phyloP scores from a whole-genome alignment of 2,797 vertebrate genomes.

The Silurus aristotelis region DNA sequence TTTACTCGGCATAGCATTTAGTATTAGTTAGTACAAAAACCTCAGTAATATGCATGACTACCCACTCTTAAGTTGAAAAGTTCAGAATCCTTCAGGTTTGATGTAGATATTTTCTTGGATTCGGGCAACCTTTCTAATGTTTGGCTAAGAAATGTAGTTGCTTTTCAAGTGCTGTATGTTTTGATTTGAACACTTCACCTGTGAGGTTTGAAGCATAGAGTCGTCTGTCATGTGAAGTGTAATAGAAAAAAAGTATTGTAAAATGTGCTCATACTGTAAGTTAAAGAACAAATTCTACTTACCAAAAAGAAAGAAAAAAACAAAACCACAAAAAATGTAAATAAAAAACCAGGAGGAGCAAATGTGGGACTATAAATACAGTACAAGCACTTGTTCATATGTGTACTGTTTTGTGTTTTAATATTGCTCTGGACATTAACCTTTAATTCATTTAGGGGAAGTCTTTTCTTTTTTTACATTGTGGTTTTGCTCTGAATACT shows the following conservation, averaged over 20 bases:
- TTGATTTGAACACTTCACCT: neutral
- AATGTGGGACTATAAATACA: neutral
- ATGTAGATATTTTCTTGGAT: slow-evolving; percentile 1
- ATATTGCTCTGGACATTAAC: slow-evolving; percentile 11
- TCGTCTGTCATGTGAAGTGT: neutral
- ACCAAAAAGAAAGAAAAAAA: neutral
- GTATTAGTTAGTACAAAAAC: neutral
- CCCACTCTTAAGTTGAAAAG: neutral
- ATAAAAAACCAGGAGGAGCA: neutral
- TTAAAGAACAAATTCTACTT: neutral
- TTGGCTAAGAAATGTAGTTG: neutral
- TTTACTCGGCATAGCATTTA: neutral
- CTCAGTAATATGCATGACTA: no score
- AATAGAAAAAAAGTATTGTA: no score
- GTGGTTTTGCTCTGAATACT: slow-evolving; percentile 28
- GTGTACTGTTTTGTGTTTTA: slow-evolving; percentile 7
- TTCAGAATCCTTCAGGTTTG: neutral
- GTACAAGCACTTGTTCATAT: neutral
- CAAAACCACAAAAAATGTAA: no score
- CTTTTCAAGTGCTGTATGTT: neutral
- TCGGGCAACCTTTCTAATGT: neutral
- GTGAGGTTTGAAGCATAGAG: neutral
- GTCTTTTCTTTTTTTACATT: slow-evolving; percentile 22
- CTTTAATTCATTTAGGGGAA: slow-evolving; percentile 24
- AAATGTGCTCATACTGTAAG: neutral